Percentiles rank a stretch among this genome's conserved stretches.
Conservation (phyloP, 2,113 vertebrate species). For the Microcebus ravelobensis region DNA sequence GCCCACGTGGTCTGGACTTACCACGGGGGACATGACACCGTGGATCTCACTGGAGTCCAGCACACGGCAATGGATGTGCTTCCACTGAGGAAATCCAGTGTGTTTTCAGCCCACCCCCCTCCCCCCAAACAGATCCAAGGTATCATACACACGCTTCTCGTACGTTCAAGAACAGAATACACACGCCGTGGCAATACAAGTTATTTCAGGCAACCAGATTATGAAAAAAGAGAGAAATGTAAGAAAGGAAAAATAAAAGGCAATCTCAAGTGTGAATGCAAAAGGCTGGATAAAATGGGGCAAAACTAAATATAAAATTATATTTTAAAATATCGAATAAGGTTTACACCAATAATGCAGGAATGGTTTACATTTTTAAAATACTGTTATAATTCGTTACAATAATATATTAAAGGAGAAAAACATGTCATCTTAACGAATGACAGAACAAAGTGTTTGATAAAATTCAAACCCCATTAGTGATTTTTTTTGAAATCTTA, state of each 20-base stretch:
- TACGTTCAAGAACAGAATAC: background rate
- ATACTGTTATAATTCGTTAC: background rate
- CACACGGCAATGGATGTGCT: accelerated
- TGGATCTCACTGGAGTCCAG: background rate
- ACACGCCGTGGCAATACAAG: background rate
- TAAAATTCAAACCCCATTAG: background rate
- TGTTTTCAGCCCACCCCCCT: no score
- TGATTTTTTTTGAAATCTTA: background rate
- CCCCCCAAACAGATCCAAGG: accelerated
- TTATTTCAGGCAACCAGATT: background rate
- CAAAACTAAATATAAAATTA: background rate
- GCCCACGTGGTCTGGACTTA: accelerated
- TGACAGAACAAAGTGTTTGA: background rate
- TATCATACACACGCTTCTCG: accelerated
- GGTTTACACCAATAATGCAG: background rate
- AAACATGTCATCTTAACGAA: background rate
- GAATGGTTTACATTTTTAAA: background rate
- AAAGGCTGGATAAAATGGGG: background rate
- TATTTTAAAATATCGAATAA: background rate
- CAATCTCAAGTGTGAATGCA: background rate
- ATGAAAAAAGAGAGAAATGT: background rate
- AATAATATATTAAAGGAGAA: background rate
- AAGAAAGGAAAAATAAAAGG: background rate
- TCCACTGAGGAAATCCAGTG: background rate
- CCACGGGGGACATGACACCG: accelerated